phyloP scores from a whole-genome alignment of 2,113 vertebrate genomes.

The Oryzias celebensis region DNA sequence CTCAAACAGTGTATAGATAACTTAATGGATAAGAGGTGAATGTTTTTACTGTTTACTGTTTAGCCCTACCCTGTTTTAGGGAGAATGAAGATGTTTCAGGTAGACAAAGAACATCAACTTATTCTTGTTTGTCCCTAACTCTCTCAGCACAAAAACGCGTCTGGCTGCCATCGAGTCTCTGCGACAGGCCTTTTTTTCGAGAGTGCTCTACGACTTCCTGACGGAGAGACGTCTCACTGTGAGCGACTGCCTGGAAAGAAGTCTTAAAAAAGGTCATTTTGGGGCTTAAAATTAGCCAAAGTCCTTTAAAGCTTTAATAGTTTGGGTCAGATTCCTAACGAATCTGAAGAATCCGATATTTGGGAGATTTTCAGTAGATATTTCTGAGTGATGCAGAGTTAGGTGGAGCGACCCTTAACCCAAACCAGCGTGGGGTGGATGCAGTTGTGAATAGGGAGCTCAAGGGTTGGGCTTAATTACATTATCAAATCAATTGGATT shows the following conservation, averaged over 20 bases:
- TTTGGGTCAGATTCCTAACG: too few relatives aligned
- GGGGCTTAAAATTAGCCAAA: too few relatives aligned
- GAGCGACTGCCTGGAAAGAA: slow-evolving; percentile 88
- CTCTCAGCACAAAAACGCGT: slow-evolving; percentile 83
- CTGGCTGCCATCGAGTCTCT: slow-evolving; percentile 84
- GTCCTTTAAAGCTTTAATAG: too few relatives aligned
- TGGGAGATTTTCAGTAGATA: too few relatives aligned
- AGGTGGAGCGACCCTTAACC: too few relatives aligned
- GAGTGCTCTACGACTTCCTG: slow-evolving; percentile 84
- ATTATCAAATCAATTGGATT: too few relatives aligned
- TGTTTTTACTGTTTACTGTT: background rate
- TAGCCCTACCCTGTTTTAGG: background rate
- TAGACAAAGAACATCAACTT: background rate
- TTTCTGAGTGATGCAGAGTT: too few relatives aligned
- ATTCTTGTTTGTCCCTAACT: background rate
- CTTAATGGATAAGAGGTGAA: slow-evolving; percentile 90
- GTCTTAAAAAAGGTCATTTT: slow-evolving; percentile 88
- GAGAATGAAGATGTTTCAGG: background rate
- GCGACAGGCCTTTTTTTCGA: slow-evolving; percentile 84
- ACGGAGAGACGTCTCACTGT: slow-evolving; percentile 85
- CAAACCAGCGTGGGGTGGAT: too few relatives aligned
- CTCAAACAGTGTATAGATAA: slow-evolving; percentile 90
- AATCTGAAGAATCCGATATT: too few relatives aligned
- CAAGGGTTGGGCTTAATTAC: too few relatives aligned
- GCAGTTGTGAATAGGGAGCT: too few relatives aligned